phyloP scores from a whole-genome alignment of 2,113 vertebrate genomes.

The Numenius arquata region DNA sequence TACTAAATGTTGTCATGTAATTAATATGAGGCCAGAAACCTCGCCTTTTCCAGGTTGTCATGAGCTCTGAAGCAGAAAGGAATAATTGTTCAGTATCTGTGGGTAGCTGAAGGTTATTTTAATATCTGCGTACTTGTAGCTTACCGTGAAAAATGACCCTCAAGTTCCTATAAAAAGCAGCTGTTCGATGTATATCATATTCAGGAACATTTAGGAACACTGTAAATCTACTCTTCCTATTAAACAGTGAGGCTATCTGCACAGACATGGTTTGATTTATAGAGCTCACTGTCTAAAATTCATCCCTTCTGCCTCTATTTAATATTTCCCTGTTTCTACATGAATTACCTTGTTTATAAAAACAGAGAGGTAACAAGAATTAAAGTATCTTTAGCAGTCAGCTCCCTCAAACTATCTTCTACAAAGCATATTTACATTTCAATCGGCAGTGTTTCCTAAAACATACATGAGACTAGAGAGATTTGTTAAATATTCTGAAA shows the following conservation, averaged over 20 bases:
- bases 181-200: background rate
- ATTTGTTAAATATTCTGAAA: slow-evolving; percentile 8
- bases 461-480: background rate
- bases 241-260: background rate
- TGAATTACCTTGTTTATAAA: background rate
- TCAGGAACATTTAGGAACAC: background rate
- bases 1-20: background rate
- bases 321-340: background rate
- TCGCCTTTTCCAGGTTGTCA: background rate
- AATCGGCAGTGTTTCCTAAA: background rate
- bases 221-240: background rate
- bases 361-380: background rate
- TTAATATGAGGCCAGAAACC: background rate
- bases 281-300: background rate
- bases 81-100: background rate
- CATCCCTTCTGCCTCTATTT: background rate
- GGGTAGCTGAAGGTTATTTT: slow-evolving; percentile 42
- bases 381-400: background rate
- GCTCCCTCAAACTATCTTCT: background rate
- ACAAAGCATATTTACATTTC: slow-evolving; percentile 24
- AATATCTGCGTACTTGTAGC: background rate
- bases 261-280: slow-evolving; percentile 9
- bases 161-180: slow-evolving; percentile 25
- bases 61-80: slow-evolving; percentile 16
- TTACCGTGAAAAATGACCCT: background rate